Base-by-base conservation (phyloP, 2,888 invertebrate species). In the Cremastobaeus sp. region DNA sequence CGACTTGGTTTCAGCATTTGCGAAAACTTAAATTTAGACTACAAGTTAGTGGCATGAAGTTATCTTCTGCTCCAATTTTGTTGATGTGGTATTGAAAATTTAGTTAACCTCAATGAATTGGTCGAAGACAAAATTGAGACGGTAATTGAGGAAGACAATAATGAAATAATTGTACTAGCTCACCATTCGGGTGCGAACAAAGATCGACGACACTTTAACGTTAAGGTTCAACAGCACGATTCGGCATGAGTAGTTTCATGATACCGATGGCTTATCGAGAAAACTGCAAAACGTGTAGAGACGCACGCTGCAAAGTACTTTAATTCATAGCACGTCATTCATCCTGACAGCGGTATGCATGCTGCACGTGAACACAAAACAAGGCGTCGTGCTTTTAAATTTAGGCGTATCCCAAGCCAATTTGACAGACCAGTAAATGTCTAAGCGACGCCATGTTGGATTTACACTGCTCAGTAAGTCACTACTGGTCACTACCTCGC, bases 341-440 rank as follows among this genome's bases (percentile, higher is more conserved):
- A 35, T 9, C 2, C 3, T 11, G 12, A 32, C 15, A 9, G 0
- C 28, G 1, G 11, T 5, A 28, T 9, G 3, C 65, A 55, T 55
- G 25, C 4, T 3, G n/a, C 14, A 9, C 28, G 15, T n/a, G 9
- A 15, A 47, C 32, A 25, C 20, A 54, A 76, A 77, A 35, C 35
- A 5, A n/a, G 5, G 8, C n/a, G 20, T 30, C n/a, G 12, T 32
- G 21, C 25, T 59, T 60, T 69, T 35, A 12, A 60, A 60, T 78
- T 81, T 81, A 82, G 83, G 83, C 82, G 81, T 82, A 81, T 81
- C 83, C 84, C 81, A 81, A 79, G 77, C 78, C 74, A 72, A 75
- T 79, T 81, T 84, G 83, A 83, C 84, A 84, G 82, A 62, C 60
- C 35, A 64, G 60, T 76, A 72, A 81, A 80, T 79, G 81, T 80